Percentiles rank a stretch among this genome's conserved stretches.
These are phyloP conservation scores for Perizoma affinitatum DNA, from an alignment of 2,888 invertebrate species.

Conservation along the genomic window DNA sequence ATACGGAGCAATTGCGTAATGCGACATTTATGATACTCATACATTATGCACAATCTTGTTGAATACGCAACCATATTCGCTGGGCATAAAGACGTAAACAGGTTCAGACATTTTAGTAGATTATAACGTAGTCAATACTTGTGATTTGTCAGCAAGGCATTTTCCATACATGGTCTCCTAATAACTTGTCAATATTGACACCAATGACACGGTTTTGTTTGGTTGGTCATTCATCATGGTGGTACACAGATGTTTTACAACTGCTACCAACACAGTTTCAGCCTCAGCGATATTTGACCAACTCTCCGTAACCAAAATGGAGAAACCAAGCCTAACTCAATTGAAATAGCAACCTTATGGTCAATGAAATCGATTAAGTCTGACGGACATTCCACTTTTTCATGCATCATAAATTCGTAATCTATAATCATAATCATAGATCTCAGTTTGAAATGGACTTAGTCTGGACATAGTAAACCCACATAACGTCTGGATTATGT, in stretches of 20 bases:
- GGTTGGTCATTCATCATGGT: not conserved
- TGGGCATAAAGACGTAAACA: constrained; percentile 16
- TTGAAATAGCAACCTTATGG: constrained; percentile 3
- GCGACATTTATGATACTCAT: constrained; percentile 36
- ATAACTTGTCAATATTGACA: constrained; percentile 24
- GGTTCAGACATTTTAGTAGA: constrained; percentile 5
- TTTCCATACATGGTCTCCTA: constrained; percentile 27
- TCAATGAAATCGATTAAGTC: constrained; percentile 20
- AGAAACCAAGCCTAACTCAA: not conserved
- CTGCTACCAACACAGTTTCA: no score
- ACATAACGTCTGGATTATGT: constrained; percentile 23
- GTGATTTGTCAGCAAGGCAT: constrained; percentile 22
- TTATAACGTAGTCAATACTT: not conserved
- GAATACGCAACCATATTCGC: constrained; percentile 17
- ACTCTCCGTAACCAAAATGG: no score
- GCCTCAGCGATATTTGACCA: no score
- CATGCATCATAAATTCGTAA: constrained; percentile 27
- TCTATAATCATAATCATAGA: constrained; percentile 20
- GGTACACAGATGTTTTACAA: not conserved
- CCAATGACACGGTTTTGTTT: constrained; percentile 8
- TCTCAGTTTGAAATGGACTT: constrained; percentile 19
- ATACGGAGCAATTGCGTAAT: constrained; percentile 42
- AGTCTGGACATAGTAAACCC: constrained; percentile 21
- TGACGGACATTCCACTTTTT: constrained; percentile 16
- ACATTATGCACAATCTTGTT: constrained; percentile 25